Evolutionary conservation across 2,797 vertebrate genomes (phyloP), one percentile per base, ranked within the genome.

Genomic region (Alfaro cultratus): DNA sequence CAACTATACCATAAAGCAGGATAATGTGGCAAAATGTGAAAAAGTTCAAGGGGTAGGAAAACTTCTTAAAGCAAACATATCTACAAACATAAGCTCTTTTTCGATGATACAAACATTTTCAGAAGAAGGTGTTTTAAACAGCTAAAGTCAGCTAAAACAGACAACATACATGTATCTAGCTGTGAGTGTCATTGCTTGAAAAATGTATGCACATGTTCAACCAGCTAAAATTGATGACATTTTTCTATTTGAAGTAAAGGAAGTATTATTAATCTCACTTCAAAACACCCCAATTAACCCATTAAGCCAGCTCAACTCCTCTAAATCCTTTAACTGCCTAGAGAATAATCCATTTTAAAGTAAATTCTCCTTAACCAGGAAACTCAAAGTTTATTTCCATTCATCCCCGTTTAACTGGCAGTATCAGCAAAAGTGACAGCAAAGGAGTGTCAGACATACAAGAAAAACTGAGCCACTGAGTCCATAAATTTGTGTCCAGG

Each of bases 391-490:
- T 74, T n/a, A 62, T 79, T 74, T 78, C 12, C 34, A 67, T n/a
- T 75, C 15, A 45, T 68, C 26, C 1, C 39, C 34, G 7, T 75
- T 73, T 23, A 55, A 46, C 45, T 78, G 77, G 53, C 55, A 18
- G 43, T 53, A 51, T 80, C 74, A 83, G 77, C 64, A 76, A 68
- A 82, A 75, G 46, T 71, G 62, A 26, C 31, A 76, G n/a, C 8
- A 45, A 15, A 55, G 45, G 60, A 80, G 68, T 80, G 70, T 73
- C 36, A 71, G n/a, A 39, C 76, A 83, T 70, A 16, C 6, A n/a
- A 41, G 68, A n/a, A 36, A 68, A 83, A 85, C 39, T 79, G 73
- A 86, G 34, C 43, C 73, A 57, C 26, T 43, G 68, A 21, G 53
- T 62, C 73, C 11, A 46, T 0, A 39, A 53, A 79, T 68, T 51